These are phyloP conservation scores for Oscheius sp. DNA, from an alignment of 2,888 invertebrate genomes.

Conservation along the genomic window DNA sequence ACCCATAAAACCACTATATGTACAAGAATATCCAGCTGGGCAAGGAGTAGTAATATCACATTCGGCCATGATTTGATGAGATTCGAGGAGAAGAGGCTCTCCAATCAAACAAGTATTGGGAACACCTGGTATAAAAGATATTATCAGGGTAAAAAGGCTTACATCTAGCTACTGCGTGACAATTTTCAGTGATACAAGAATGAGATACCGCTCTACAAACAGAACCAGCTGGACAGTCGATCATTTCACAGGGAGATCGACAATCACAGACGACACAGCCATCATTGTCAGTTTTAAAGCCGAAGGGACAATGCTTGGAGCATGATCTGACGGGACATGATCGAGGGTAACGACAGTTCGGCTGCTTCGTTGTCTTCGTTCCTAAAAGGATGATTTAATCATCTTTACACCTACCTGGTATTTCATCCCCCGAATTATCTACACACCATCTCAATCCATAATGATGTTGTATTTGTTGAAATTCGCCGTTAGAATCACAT, in stretches of 20 bases:
- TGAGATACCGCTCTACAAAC: conserved; percentile 55
- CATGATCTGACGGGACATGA: conserved; percentile 53
- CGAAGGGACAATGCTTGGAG: conserved; percentile 50
- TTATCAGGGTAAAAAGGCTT: conserved; percentile 1
- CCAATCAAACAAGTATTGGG: conserved; percentile 57
- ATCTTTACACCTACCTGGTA: conserved; percentile 43
- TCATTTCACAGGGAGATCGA: conserved; percentile 53
- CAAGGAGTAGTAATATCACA: conserved; percentile 51
- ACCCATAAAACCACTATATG: conserved; percentile 51
- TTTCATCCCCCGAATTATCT: conserved; percentile 53
- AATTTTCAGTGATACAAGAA: conserved; percentile 45
- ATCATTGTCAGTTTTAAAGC: conserved; percentile 53
- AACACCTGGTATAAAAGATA: conserved; percentile 52
- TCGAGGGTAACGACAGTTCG: conserved; percentile 53
- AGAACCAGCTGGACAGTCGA: conserved; percentile 59
- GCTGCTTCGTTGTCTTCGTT: conserved; percentile 44
- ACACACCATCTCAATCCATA: conserved; percentile 65
- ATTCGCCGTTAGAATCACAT: conserved; percentile 55
- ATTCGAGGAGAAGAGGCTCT: conserved; percentile 51
- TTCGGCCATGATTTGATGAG: conserved; percentile 41
- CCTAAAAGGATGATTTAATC: conserved; percentile 24
- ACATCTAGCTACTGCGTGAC: conserved; percentile 57
- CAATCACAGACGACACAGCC: conserved; percentile 67
- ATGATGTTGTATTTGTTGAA: conserved; percentile 53
- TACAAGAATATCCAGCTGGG: conserved; percentile 61